Percentiles rank a stretch among this genome's conserved stretches.
Evolutionary conservation across 2,113 vertebrate species (phyloP).

Genomic region (Nansenia antarctica): DNA sequence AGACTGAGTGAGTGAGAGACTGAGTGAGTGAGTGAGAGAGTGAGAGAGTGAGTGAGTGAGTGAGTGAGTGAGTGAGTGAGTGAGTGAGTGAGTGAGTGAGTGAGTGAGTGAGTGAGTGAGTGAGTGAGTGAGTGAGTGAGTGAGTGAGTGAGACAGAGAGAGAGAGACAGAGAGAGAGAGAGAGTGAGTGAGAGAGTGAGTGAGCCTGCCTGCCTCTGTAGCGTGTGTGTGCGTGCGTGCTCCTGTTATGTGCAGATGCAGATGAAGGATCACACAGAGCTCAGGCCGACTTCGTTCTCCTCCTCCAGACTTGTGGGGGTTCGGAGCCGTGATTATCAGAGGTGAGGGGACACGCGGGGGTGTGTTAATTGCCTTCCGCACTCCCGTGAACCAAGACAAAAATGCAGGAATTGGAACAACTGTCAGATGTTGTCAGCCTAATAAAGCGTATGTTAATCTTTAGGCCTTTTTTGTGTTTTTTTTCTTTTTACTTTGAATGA

Average conservation of each 20-base stretch:
- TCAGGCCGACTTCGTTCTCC: slow-evolving; percentile 10
- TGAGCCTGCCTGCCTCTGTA: background rate
- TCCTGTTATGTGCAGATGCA: background rate
- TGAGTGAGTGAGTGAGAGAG: too few species aligned
- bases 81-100: background rate
- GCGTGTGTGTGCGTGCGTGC: background rate
- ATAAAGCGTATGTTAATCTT: slow-evolving; percentile 25
- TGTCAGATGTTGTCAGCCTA: slow-evolving; percentile 28
- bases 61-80: background rate
- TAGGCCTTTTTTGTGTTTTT: slow-evolving; percentile 5
- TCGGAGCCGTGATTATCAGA: slow-evolving; percentile 32
- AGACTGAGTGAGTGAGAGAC: background rate
- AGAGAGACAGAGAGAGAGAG: too few species aligned
- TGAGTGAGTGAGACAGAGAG: background rate
- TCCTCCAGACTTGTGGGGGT: slow-evolving; percentile 19
- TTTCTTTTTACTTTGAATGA: background rate
- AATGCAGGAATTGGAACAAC: slow-evolving; percentile 18
- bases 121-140: background rate
- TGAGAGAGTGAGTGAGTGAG: too few species aligned
- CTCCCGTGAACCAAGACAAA: slow-evolving; percentile 21
- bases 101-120: background rate
- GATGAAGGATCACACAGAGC: slow-evolving; percentile 12
- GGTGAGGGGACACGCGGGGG: background rate
- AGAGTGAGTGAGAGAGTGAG: too few species aligned
- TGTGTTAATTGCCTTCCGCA: slow-evolving; percentile 34